Evolutionary conservation across 2,113 vertebrate species (phyloP).

Genomic region (Tichodroma muraria): DNA sequence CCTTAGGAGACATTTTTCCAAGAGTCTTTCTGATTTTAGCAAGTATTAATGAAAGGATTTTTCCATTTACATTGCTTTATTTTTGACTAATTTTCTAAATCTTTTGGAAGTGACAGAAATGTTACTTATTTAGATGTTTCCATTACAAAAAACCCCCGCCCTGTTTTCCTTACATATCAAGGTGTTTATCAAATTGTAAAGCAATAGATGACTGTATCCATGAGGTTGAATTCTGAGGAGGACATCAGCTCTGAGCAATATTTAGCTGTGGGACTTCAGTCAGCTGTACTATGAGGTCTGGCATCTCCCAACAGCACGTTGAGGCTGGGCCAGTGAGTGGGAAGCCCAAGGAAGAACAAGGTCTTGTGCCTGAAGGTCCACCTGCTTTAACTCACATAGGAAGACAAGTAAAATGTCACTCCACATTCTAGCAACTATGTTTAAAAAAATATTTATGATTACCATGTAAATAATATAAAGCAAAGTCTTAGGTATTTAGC

Average conservation of each 20-base stretch:
- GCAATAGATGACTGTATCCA: neutral
- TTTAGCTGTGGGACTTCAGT: neutral
- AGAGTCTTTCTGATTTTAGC: neutral
- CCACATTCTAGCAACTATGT: neutral
- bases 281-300: neutral
- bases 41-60: neutral
- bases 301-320: accelerated
- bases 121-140: neutral
- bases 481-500: neutral
- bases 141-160: neutral
- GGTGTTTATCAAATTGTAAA: neutral
- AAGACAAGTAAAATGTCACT: neutral
- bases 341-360: neutral
- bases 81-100: neutral
- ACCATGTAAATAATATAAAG: neutral
- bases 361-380: neutral
- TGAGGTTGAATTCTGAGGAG: neutral
- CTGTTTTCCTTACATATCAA: neutral
- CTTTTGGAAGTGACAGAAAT: neutral
- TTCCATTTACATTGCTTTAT: neutral
- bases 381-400: neutral
- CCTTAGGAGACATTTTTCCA: neutral
- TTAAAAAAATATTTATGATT: neutral
- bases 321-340: neutral
- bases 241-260: neutral